Percentiles rank a stretch among this genome's conserved stretches.
These are phyloP conservation scores for Melipona quadrifasciata DNA, from an alignment of 1,140 invertebrate species.

Conservation along the genomic window DNA sequence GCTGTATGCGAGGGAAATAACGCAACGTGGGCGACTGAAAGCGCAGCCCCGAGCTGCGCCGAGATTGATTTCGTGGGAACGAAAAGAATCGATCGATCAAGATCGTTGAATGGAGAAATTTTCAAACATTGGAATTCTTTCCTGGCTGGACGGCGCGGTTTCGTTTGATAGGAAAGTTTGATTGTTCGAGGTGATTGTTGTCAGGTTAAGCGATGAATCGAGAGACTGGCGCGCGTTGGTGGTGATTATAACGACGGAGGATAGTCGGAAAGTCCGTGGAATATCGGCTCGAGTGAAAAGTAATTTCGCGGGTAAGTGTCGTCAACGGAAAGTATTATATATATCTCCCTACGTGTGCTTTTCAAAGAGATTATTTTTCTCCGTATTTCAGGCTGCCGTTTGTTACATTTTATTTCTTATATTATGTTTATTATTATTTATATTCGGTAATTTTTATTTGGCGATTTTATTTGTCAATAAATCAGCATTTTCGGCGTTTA, in stretches of 20 bases:
- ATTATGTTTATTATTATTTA: too few species aligned
- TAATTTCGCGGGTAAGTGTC: too few species aligned
- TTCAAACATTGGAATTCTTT: neutral
- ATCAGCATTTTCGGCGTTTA: too few species aligned
- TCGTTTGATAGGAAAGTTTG: neutral
- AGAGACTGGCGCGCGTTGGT: neutral
- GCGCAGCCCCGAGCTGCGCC: neutral
- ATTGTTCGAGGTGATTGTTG: conserved; percentile 4
- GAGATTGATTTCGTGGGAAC: conserved; percentile 29
- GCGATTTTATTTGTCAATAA: neutral
- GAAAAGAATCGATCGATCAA: conserved; percentile 1
- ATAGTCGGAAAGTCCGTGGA: neutral
- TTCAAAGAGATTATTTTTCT: too few species aligned
- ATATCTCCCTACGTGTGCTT: too few species aligned
- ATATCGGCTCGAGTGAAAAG: neutral
- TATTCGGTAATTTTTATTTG: too few species aligned
- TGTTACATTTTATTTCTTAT: too few species aligned
- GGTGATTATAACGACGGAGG: neutral
- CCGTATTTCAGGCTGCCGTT: too few species aligned
- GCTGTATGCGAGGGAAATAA: neutral
- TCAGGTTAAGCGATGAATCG: neutral
- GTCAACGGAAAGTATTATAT: too few species aligned
- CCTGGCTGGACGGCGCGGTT: neutral
- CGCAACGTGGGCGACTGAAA: conserved; percentile 5
- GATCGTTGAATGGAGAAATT: neutral